These are phyloP conservation scores for Dorcus parallelipipedus DNA, from an alignment of 2,888 invertebrate species.

Conservation along the genomic window DNA sequence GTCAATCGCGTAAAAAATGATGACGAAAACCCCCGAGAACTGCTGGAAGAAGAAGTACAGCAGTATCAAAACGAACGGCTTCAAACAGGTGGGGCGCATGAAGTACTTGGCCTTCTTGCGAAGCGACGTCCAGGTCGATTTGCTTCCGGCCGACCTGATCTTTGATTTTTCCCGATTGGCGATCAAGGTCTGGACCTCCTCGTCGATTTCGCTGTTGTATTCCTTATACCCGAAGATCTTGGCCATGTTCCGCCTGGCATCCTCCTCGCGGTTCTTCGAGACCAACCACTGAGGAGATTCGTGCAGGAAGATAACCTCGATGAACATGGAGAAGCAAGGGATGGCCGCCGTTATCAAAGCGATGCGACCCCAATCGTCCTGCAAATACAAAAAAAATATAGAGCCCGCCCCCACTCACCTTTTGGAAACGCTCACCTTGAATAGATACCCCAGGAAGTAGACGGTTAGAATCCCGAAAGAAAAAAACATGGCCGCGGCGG, in stretches of 20 bases:
- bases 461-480: slow-evolving; percentile 54
- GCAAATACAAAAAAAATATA: slow-evolving; percentile 23
- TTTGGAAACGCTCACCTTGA: slow-evolving; percentile 42
- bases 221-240: slow-evolving; percentile 45
- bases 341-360: slow-evolving; percentile 48
- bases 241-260: slow-evolving; percentile 48
- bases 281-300: slow-evolving; percentile 58
- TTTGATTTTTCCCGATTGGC: slow-evolving; percentile 25
- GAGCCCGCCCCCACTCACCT: no score
- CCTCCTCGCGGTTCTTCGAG: slow-evolving; percentile 48
- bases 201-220: slow-evolving; percentile 29
- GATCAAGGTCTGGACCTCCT: slow-evolving; percentile 37
- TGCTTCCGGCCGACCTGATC: slow-evolving; percentile 5
- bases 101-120: slow-evolving; percentile 37
- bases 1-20: slow-evolving; percentile 57
- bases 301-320: slow-evolving; percentile 48
- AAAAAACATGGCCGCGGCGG: slow-evolving; percentile 55
- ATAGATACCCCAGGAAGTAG: slow-evolving; percentile 52
- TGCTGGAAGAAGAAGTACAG: slow-evolving; percentile 58
- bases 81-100: slow-evolving; percentile 44
- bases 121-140: slow-evolving; percentile 21
- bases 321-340: slow-evolving; percentile 46
- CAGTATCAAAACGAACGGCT: slow-evolving; percentile 52
- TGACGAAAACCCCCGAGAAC: slow-evolving; percentile 55
- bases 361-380: slow-evolving; percentile 51